These are phyloP conservation scores for Gopherus evgoodei DNA, from an alignment of 2,113 vertebrate genomes.

Conservation along the genomic window DNA sequence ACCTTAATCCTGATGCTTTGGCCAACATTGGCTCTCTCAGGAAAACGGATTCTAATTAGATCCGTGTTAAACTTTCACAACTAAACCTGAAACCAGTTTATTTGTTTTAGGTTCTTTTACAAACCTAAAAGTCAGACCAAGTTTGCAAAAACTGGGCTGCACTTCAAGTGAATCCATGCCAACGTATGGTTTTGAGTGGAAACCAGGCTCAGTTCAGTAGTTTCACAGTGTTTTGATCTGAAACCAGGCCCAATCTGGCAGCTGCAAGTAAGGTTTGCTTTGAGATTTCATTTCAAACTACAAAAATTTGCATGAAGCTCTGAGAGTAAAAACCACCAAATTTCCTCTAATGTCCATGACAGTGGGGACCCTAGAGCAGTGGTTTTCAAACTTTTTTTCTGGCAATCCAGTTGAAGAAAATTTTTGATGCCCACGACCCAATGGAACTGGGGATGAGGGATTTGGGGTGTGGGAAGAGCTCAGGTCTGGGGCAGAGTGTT, in stretches of 20 bases:
- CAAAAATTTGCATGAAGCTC: not conserved
- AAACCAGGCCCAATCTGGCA: slow-evolving; percentile 62
- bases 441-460: no score
- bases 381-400: no score
- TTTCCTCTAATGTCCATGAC: not conserved
- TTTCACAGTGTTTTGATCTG: slow-evolving; percentile 60
- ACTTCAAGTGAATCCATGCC: slow-evolving; percentile 64
- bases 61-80: slow-evolving; percentile 62
- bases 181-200: slow-evolving; percentile 66
- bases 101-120: slow-evolving; percentile 73
- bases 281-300: not conserved
- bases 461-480: no score
- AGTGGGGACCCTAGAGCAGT: not conserved
- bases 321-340: slow-evolving; percentile 28
- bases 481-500: no score
- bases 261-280: slow-evolving; percentile 19
- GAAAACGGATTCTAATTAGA: slow-evolving; percentile 58
- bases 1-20: not conserved
- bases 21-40: not conserved
- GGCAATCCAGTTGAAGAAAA: no score
- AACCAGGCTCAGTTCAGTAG: slow-evolving; percentile 48
- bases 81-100: slow-evolving; percentile 63
- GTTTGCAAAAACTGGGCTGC: not conserved
- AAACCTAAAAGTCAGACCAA: slow-evolving; percentile 62
- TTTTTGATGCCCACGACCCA: no score